Conservation (phyloP, 2,113 vertebrate genomes). For the Tonatia bakeri region DNA sequence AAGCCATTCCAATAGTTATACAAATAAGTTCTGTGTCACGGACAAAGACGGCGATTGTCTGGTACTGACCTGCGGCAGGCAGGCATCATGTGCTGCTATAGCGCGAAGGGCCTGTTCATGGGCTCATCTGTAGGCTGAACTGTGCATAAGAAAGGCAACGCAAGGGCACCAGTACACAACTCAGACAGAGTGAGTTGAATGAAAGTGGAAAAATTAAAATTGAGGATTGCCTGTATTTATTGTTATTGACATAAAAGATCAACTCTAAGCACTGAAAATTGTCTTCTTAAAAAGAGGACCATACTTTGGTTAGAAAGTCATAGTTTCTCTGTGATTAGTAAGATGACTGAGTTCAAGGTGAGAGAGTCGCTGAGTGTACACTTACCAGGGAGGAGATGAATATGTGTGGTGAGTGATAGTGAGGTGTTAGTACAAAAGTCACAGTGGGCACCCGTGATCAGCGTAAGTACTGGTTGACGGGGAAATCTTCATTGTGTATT, state of each 20-base stretch:
- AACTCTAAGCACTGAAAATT: background rate
- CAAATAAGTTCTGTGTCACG: background rate
- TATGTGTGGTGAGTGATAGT: background rate
- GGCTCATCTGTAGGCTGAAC: background rate
- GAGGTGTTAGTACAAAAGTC: constrained; percentile 16
- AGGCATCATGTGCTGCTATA: too few relatives aligned
- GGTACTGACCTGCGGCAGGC: background rate
- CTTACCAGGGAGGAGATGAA: background rate
- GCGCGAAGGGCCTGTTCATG: background rate
- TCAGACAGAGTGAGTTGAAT: background rate
- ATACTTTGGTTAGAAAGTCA: background rate
- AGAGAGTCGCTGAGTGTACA: background rate
- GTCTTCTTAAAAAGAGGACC: background rate
- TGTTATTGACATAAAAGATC: background rate
- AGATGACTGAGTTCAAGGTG: background rate
- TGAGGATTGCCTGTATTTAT: background rate
- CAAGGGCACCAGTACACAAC: too few relatives aligned
- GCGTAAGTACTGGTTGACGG: background rate
- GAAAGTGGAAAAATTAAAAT: background rate
- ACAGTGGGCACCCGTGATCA: background rate
- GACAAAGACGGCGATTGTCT: background rate
- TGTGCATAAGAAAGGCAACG: too few relatives aligned
- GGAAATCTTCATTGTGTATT: background rate
- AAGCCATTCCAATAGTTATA: background rate
- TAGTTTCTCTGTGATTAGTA: background rate